Evolutionary conservation across 2,797 vertebrate species (phyloP), one percentile per base, ranked within the genome.

Genomic region (Neosalanx taihuensis): DNA sequence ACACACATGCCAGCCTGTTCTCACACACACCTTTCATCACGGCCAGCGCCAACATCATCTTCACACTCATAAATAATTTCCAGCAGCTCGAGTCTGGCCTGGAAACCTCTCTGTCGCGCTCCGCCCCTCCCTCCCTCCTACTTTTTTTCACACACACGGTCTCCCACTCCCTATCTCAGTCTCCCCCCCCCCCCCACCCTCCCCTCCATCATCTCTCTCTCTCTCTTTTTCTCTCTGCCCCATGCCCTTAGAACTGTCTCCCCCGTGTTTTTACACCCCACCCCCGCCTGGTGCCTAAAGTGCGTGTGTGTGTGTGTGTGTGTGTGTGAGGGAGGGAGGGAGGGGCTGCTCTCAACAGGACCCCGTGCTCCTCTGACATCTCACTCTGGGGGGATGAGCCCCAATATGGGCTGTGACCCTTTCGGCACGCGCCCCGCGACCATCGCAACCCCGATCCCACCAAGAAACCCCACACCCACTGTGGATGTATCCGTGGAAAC

Each of bases 31-130:
- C 86, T 87, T 89, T 86, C 84, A 89, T 89, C 86, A 86, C 79
- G 81, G 84, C 83, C 84, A 87, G 83, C 81, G 84, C 85, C 83
- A 88, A 86, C 84, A 89, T 90, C 88, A 87, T 89, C 84, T 90
- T 90, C 85, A 84, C 79, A 79, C 88, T 90, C 88, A 90, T 89
- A 89, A 91, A 91, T 90, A 87, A 90, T 90, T 90, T 90, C 88
- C 87, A 89, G 82, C 86, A 90, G 85, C 90, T 91, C 84, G 88
- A 89, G 84, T 88, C 88, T 92, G 91, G 90, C 88, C 91, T 90
- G 89, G 87, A 93, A 92, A 90, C 84, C 90, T 89, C 86, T 84
- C 83, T 87, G 86, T 91, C 87, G 84, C 85, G 87, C 86, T 80
- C 78, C 85, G 85, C 84, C 84, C 87, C 84, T 83, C 60, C 64